Conservation (phyloP, 2,113 vertebrate species). For the Lampris incognitus region DNA sequence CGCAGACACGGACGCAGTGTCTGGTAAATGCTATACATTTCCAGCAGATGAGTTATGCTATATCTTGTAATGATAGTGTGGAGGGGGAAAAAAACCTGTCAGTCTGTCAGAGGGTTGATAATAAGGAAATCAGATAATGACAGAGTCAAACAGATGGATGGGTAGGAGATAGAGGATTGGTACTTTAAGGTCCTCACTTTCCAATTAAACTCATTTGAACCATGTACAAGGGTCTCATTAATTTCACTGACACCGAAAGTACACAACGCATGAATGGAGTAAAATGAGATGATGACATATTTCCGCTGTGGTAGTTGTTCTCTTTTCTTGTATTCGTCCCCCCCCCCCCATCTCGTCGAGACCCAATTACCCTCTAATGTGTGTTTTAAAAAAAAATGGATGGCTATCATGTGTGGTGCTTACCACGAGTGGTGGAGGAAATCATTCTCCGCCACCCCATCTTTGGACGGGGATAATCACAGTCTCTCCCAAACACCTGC, state of each 20-base stretch:
- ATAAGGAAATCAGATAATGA: slow-evolving; percentile 59
- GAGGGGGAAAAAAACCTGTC: not conserved
- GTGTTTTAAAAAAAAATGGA: slow-evolving; percentile 82
- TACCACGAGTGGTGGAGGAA: slow-evolving; percentile 73
- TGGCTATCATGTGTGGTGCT: slow-evolving; percentile 63
- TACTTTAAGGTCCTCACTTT: slow-evolving; percentile 41
- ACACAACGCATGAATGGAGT: slow-evolving; percentile 55
- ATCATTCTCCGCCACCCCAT: slow-evolving; percentile 69
- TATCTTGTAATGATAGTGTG: slow-evolving; percentile 17
- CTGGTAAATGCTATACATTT: slow-evolving; percentile 53
- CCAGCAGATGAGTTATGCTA: slow-evolving; percentile 39
- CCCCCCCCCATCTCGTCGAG: slow-evolving; percentile 2
- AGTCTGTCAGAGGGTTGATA: slow-evolving; percentile 30
- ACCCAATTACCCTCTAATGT: slow-evolving; percentile 81
- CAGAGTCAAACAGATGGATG: slow-evolving; percentile 54
- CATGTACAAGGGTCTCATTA: slow-evolving; percentile 57
- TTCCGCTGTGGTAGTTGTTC: slow-evolving; percentile 38
- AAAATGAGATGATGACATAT: slow-evolving; percentile 68
- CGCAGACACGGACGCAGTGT: slow-evolving; percentile 25
- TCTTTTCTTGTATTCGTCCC: slow-evolving; percentile 19
- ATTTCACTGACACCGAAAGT: slow-evolving; percentile 47
- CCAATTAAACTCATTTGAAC: slow-evolving; percentile 63
- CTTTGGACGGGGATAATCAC: slow-evolving; percentile 80
- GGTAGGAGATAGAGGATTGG: slow-evolving; percentile 41
- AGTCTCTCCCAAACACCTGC: slow-evolving; percentile 86